A percentile compares a stretch with the other conserved stretches of the same genome.
phyloP scores from a whole-genome alignment of 2,888 invertebrate genomes.

The Oscheius sp. region DNA sequence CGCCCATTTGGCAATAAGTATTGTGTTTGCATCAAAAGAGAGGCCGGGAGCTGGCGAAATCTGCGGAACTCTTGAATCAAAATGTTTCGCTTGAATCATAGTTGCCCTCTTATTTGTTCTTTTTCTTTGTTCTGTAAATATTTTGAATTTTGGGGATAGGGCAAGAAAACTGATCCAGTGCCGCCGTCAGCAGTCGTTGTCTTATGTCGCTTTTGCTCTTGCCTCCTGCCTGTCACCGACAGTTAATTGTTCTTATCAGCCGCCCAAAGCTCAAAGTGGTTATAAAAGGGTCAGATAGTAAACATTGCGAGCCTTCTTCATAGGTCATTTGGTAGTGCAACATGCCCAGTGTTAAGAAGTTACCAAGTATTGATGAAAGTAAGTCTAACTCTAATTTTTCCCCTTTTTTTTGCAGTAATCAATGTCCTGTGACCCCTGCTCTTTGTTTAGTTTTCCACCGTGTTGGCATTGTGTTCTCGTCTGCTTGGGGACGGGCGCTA shows the following conservation, averaged over 20 bases:
- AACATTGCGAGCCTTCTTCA: background rate
- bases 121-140: background rate
- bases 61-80: background rate
- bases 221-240: slow-evolving; percentile 24
- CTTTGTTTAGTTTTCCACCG: slow-evolving; percentile 2
- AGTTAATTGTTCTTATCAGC: slow-evolving; percentile 30
- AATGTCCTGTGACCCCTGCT: background rate
- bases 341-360: slow-evolving; percentile 1
- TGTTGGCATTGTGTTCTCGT: slow-evolving; percentile 20
- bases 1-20: background rate
- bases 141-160: slow-evolving; percentile 2
- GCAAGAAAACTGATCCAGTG: background rate
- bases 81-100: slow-evolving; percentile 6
- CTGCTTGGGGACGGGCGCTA: slow-evolving; percentile 20
- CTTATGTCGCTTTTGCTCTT: background rate
- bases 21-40: background rate
- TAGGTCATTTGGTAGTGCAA: slow-evolving; percentile 6
- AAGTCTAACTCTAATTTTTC: slow-evolving; percentile 6
- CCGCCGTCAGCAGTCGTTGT: background rate
- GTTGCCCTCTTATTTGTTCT: background rate
- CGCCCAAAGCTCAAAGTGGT: slow-evolving; percentile 12
- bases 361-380: slow-evolving; percentile 30
- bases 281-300: slow-evolving; percentile 31
- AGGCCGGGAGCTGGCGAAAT: background rate
- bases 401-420: no score